Evolutionary conservation across 1,140 invertebrate species (phyloP).

Genomic region (Linepithema humile): DNA sequence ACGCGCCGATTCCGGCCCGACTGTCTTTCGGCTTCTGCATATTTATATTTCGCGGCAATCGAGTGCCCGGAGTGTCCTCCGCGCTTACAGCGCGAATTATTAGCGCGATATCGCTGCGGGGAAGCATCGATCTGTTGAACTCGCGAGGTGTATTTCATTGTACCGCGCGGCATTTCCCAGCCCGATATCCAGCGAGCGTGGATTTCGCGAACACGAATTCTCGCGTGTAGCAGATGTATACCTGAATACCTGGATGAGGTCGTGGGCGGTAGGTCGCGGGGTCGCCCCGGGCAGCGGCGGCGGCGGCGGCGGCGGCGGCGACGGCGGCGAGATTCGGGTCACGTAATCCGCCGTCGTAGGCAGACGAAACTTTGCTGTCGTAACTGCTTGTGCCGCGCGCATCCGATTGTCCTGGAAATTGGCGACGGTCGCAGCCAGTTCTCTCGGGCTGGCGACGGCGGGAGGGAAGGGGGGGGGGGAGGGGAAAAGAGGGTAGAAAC

Average conservation of each 20-base stretch:
- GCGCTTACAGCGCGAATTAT: too few relatives aligned
- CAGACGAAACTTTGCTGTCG: slow-evolving; percentile 51
- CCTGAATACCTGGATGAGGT: slow-evolving; percentile 8
- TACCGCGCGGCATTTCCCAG: neutral
- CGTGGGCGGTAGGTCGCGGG: slow-evolving; percentile 13
- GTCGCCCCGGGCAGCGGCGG: neutral
- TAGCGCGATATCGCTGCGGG: neutral
- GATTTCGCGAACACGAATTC: slow-evolving; percentile 16
- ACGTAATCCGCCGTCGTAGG: slow-evolving; percentile 60
- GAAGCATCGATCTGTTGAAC: slow-evolving; percentile 17
- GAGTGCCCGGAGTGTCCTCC: too few relatives aligned
- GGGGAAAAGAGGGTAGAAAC: slow-evolving; percentile 1
- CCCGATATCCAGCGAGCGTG: neutral
- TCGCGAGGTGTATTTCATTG: slow-evolving; percentile 11
- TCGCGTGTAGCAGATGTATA: slow-evolving; percentile 34
- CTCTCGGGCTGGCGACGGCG: too few relatives aligned
- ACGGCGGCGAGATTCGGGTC: slow-evolving; percentile 57
- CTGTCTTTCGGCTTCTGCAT: too few relatives aligned
- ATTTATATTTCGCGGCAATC: too few relatives aligned
- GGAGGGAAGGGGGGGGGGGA: too few relatives aligned
- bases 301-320: neutral
- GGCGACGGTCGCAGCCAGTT: neutral
- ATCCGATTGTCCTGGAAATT: slow-evolving; percentile 72
- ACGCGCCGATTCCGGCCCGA: too few relatives aligned
- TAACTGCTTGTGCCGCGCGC: slow-evolving; percentile 65